Conservation (phyloP, 2,797 vertebrate species). For the Anas georgica region DNA sequence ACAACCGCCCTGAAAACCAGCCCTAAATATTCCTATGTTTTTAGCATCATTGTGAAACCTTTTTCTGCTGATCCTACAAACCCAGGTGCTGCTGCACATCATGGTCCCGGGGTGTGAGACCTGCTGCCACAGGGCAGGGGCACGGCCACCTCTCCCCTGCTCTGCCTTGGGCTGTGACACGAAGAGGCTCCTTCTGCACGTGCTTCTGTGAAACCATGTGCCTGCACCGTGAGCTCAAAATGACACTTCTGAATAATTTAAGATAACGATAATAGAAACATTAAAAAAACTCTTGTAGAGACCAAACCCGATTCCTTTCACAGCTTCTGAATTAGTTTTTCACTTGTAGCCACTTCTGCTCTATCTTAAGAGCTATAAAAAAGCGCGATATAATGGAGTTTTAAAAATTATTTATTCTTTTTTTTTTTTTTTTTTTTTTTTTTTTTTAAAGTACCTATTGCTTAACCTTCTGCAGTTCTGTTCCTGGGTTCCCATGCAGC, state of each 20-base stretch:
- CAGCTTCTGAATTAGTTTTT: constrained; percentile 58
- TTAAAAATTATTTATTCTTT: constrained; percentile 15
- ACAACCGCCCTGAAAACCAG: background rate
- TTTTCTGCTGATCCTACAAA: background rate
- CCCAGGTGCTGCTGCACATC: accelerated
- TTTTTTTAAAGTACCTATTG: constrained; percentile 25
- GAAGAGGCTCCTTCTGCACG: constrained; percentile 15
- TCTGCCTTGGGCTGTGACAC: background rate
- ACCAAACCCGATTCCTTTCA: background rate
- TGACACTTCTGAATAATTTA: constrained; percentile 65
- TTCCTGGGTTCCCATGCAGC: constrained; percentile 45
- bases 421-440: too few relatives aligned
- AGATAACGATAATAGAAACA: constrained; percentile 66
- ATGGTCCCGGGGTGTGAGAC: accelerated
- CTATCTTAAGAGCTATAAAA: constrained; percentile 35
- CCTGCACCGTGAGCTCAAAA: constrained; percentile 27
- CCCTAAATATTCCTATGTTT: background rate
- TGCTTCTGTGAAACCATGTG: constrained; percentile 37
- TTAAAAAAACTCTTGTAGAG: constrained; percentile 25
- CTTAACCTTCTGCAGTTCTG: constrained; percentile 13
- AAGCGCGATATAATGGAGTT: background rate
- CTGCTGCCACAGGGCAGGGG: background rate
- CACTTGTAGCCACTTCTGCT: constrained; percentile 54
- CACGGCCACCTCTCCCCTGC: background rate
- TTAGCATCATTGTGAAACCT: accelerated